A percentile compares a stretch with the other conserved stretches of the same genome.
Evolutionary conservation across 2,888 invertebrate species (phyloP).

Genomic region (Phaonia tiefii): DNA sequence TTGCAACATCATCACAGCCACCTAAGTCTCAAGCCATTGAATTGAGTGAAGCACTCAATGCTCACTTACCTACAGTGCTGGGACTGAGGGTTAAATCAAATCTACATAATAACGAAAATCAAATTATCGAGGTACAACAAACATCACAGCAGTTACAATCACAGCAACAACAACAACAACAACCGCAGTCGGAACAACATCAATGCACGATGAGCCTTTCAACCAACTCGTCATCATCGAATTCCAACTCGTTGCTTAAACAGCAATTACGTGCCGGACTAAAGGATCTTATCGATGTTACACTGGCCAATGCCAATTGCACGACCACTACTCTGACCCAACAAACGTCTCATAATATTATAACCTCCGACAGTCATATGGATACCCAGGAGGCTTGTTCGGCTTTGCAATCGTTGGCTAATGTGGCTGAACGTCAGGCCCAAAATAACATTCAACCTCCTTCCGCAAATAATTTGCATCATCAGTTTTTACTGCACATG

Average conservation of each 20-base stretch:
- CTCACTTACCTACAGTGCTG: conserved; percentile 76
- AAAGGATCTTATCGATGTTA: conserved; percentile 71
- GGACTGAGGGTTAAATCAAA: conserved; percentile 76
- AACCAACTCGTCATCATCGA: conserved; percentile 26
- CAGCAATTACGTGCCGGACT: conserved; percentile 77
- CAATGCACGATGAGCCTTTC: neutral
- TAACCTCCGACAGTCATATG: conserved; percentile 47
- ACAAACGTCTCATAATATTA: conserved; percentile 32
- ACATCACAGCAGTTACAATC: conserved; percentile 11
- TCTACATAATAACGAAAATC: conserved; percentile 59
- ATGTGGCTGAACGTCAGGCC: conserved; percentile 75
- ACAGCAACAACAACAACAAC: conserved; percentile 34
- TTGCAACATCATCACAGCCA: conserved; percentile 57
- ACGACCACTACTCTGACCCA: conserved; percentile 51
- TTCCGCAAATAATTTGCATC: conserved; percentile 75
- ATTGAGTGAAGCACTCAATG: conserved; percentile 64
- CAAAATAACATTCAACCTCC: conserved; percentile 70
- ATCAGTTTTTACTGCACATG: conserved; percentile 78
- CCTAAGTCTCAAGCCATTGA: conserved; percentile 45
- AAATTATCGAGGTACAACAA: conserved; percentile 23
- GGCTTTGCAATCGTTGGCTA: conserved; percentile 75
- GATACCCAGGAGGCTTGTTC: conserved; percentile 70
- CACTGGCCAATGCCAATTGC: conserved; percentile 39
- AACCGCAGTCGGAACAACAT: conserved; percentile 61
- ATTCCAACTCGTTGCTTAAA: conserved; percentile 76